A percentile compares a stretch with the other conserved stretches of the same genome.
Evolutionary conservation across 2,888 invertebrate species (phyloP).

Genomic region (Sminthurinus aureus): DNA sequence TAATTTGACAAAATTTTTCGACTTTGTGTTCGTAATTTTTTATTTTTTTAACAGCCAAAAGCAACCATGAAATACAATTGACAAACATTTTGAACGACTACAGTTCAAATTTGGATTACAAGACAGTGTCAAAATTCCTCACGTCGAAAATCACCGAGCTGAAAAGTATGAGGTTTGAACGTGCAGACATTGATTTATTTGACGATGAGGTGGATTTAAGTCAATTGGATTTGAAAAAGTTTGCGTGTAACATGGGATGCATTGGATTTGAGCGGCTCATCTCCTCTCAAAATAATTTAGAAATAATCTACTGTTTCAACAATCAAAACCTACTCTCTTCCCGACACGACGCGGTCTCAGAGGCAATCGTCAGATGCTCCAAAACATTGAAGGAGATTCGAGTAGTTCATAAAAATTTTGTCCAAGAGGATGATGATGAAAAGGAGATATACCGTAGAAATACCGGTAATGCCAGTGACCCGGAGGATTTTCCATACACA

Average conservation of each 20-base stretch:
- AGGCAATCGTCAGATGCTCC: not conserved
- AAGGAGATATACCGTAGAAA: not conserved
- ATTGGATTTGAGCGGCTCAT: not conserved
- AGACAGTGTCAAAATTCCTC: not conserved
- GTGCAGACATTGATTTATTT: not conserved
- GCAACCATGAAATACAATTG: not conserved
- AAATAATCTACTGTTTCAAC: not conserved
- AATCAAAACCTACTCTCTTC: not conserved
- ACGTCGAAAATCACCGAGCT: not conserved
- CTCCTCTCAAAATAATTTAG: not conserved
- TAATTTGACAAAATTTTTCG: not conserved
- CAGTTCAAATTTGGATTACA: not conserved
- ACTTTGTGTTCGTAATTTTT: not conserved
- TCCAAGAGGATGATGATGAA: not conserved
- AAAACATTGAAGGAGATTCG: not conserved
- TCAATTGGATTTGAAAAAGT: not conserved
- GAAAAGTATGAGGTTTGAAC: not conserved
- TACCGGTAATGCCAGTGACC: not conserved
- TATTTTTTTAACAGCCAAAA: not conserved
- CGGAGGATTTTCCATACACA: not conserved
- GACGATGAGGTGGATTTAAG: not conserved
- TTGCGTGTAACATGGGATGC: not conserved
- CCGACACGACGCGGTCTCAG: not conserved
- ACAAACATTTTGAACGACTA: not conserved
- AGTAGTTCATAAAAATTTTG: not conserved